Conservation (phyloP, 64 coral and sea anemone genomes). For the Actinia tenebrosa region DNA sequence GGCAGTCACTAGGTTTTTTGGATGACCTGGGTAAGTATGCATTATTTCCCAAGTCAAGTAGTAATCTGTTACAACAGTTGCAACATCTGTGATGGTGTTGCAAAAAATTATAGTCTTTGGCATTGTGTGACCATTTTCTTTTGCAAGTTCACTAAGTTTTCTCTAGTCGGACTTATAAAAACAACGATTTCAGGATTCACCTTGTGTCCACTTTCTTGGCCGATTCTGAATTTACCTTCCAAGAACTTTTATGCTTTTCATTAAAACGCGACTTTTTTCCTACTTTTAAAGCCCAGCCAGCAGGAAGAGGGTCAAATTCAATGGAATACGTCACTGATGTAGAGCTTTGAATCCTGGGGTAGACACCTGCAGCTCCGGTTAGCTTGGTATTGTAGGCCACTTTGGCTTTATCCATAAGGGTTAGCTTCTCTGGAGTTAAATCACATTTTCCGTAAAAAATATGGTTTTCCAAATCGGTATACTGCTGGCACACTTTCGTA, state of each 20-base stretch:
- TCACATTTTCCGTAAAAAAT: slow-evolving; percentile 27
- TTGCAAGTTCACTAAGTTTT: slow-evolving; percentile 11
- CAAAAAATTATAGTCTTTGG: slow-evolving; percentile 22
- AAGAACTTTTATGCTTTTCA: slow-evolving; percentile 33
- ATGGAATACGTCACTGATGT: neutral
- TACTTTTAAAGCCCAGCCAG: slow-evolving; percentile 50
- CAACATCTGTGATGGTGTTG: slow-evolving; percentile 28
- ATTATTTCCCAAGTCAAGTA: slow-evolving; percentile 23
- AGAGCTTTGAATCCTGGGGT: neutral
- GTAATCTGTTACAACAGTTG: slow-evolving; percentile 14
- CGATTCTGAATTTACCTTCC: slow-evolving; percentile 16
- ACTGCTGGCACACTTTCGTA: slow-evolving; percentile 26
- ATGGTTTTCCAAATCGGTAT: slow-evolving; percentile 40
- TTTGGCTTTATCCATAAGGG: slow-evolving; percentile 46
- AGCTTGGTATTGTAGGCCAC: slow-evolving; percentile 35
- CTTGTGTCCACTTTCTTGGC: slow-evolving; percentile 27
- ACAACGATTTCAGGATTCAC: slow-evolving; percentile 17
- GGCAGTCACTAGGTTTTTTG: slow-evolving; percentile 33
- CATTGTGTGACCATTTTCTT: neutral
- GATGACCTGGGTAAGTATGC: slow-evolving; percentile 15
- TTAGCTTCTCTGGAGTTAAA: slow-evolving; percentile 34
- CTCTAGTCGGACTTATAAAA: slow-evolving; percentile 29
- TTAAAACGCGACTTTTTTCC: slow-evolving; percentile 39
- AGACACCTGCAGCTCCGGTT: slow-evolving; percentile 21
- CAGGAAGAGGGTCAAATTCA: slow-evolving; percentile 2